Percentiles rank a stretch among this genome's conserved stretches.
phyloP scores from a whole-genome alignment of 1,140 invertebrate genomes.

The Phthorimaea operculella region DNA sequence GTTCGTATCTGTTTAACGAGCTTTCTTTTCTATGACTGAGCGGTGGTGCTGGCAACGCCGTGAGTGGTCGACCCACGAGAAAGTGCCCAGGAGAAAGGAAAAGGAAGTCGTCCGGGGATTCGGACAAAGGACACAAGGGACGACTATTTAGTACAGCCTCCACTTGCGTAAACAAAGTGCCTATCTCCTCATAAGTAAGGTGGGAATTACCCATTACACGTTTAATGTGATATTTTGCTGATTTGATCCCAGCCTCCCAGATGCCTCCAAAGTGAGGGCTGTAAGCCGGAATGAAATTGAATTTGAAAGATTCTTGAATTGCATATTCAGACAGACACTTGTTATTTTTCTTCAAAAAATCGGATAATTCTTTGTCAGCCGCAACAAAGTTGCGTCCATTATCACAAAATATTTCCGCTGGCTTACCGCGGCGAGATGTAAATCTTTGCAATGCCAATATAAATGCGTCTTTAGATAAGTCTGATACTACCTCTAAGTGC shows the following conservation, averaged over 20 bases:
- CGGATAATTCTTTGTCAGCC: constrained; percentile 4
- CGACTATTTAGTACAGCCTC: constrained; percentile 10
- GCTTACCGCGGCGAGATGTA: constrained; percentile 6
- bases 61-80: constrained; percentile 18
- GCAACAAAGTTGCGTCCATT: constrained; percentile 12
- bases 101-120: constrained; percentile 9
- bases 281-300: constrained; percentile 7
- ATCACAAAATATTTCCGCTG: constrained; percentile 9
- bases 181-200: constrained; percentile 8
- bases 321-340: constrained; percentile 8
- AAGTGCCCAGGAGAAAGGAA: constrained; percentile 22
- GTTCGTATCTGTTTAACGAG: constrained; percentile 9
- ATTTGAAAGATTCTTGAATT: constrained; percentile 2
- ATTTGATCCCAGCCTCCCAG: constrained; percentile 9
- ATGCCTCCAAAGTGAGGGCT: constrained; percentile 9
- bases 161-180: constrained; percentile 10
- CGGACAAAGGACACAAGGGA: constrained; percentile 5
- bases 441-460: constrained; percentile 15
- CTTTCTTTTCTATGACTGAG: constrained; percentile 1
- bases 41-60: constrained; percentile 14
- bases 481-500: constrained; percentile 23
- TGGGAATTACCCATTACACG: constrained; percentile 9
- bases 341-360: constrained; percentile 2
- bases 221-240: constrained; percentile 8
- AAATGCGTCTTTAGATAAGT: constrained; percentile 24